A percentile compares a stretch with the other conserved stretches of the same genome.
phyloP scores from a whole-genome alignment of 2,888 invertebrate genomes.

The Ophioninae sp. region DNA sequence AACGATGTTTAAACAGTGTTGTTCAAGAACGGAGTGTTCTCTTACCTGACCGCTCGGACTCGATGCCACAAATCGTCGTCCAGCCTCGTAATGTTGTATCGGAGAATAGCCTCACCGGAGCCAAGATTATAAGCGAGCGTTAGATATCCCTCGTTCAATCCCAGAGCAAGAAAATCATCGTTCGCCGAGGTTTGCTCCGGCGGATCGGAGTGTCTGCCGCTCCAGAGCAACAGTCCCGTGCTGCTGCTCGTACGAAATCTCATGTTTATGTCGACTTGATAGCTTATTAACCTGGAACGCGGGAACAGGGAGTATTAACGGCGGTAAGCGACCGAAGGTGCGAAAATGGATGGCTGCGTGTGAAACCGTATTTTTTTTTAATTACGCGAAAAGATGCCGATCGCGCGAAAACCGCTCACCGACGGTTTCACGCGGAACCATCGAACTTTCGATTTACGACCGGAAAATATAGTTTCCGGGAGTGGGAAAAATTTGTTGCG shows the following conservation, averaged over 20 bases:
- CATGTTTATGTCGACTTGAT: constrained; percentile 94
- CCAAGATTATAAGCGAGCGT: constrained; percentile 92
- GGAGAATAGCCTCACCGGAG: constrained; percentile 92
- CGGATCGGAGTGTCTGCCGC: constrained; percentile 85
- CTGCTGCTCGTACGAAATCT: constrained; percentile 89
- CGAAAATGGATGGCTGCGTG: no score
- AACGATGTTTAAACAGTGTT: background rate
- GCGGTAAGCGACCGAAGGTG: background rate
- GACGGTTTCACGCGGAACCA: no score
- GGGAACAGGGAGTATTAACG: background rate
- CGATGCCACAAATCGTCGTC: constrained; percentile 95
- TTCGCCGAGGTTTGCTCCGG: constrained; percentile 82
- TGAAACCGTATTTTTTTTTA: background rate
- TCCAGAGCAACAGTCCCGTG: constrained; percentile 92
- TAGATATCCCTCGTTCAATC: constrained; percentile 90
- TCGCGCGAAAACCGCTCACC: no score
- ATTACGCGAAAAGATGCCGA: no score
- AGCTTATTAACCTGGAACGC: constrained; percentile 88
- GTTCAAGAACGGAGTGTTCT: background rate
- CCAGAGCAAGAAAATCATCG: constrained; percentile 92
- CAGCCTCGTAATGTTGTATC: constrained; percentile 92
- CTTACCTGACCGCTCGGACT: constrained; percentile 88
- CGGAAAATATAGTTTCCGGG: no score
- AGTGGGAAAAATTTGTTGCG: background rate
- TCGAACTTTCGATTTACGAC: no score